Evolutionary conservation across 2,888 invertebrate species (phyloP), one percentile per base, ranked within the genome.

Genomic region (Ophraella communa): DNA sequence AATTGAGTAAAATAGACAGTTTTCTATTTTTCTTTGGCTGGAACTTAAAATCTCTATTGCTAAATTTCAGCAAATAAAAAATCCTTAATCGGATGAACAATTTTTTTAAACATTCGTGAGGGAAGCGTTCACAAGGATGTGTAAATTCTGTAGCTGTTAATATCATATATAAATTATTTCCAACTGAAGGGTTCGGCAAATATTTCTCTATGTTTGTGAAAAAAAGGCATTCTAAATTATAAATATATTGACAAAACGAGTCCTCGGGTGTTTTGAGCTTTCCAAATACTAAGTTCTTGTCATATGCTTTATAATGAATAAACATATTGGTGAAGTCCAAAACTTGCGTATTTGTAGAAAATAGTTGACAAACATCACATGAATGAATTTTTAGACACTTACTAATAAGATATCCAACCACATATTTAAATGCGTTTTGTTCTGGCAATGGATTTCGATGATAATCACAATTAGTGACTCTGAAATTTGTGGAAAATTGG

Each of bases 341-440:
- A n/a, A n/a, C n/a, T n/a, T n/a, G n/a, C n/a, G n/a, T n/a, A n/a
- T n/a, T n/a, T n/a, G n/a, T 39, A 4, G n/a, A n/a, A 39, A 39
- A 14, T 14, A n/a, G 39, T 45, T 20, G 11, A 39, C 39, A 39
- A 1, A 39, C 1, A 39, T 39, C 39, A 5, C 39, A 39, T 3
- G n/a, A n/a, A 39, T 51, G 51, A 17, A 51, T 27, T 10, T 51
- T 14, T 30, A 23, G 18, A 14, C 56, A 56, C 14, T 56, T 39
- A 10, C 45, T 10, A 8, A 56, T n/a, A 14, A 56, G 24, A 42
- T 45, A 56, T 11, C 45, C 44, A 56, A 11, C n/a, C 23, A 56
- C 56, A 45, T 56, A 56, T 17, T 44, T 45, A 4, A 56, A 45
- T 8, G 56, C 56, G 27, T 56, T 56, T 27, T 27, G 7, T 20